Evolutionary conservation across 1,140 invertebrate species (phyloP).

Genomic region (Euwallacea similis): DNA sequence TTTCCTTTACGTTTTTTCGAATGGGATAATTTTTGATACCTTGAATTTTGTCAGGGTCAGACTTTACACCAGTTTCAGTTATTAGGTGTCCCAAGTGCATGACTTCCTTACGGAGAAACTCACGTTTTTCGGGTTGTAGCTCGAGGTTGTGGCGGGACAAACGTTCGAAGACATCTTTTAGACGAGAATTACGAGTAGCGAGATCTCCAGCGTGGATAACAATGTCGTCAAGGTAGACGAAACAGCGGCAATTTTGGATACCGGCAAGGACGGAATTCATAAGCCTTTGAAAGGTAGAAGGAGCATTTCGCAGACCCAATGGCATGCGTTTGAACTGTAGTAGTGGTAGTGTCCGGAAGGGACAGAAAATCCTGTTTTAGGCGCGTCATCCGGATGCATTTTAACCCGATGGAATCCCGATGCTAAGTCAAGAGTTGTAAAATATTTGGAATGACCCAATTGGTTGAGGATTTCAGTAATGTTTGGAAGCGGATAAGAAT

Average conservation of each 20-base stretch:
- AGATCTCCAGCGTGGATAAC: conserved; percentile 21
- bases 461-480: conserved; percentile 56
- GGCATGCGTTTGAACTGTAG: conserved; percentile 52
- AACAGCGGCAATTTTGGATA: conserved; percentile 27
- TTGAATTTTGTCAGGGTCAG: conserved; percentile 43
- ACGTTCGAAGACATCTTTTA: conserved; percentile 33
- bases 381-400: conserved; percentile 17
- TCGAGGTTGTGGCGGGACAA: conserved; percentile 30
- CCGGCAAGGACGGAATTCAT: conserved; percentile 43
- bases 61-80: conserved; percentile 40
- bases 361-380: conserved; percentile 24
- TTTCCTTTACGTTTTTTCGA: conserved; percentile 40
- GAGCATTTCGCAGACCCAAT: conserved; percentile 53
- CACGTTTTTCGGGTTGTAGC: conserved; percentile 39
- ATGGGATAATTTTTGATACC: conserved; percentile 41
- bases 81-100: conserved; percentile 43
- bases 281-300: conserved; percentile 48
- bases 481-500: conserved; percentile 57
- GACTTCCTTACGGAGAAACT: conserved; percentile 46
- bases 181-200: conserved; percentile 22
- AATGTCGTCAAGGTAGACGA: conserved; percentile 39
- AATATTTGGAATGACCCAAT: conserved; percentile 51
- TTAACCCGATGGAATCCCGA: conserved; percentile 25
- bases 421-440: conserved; percentile 53
- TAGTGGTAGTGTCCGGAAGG: conserved; percentile 1